Evolutionary conservation across 64 coral and sea anemone species (phyloP), one percentile per base, ranked within the genome.

Genomic region (Orbicella faveolata): DNA sequence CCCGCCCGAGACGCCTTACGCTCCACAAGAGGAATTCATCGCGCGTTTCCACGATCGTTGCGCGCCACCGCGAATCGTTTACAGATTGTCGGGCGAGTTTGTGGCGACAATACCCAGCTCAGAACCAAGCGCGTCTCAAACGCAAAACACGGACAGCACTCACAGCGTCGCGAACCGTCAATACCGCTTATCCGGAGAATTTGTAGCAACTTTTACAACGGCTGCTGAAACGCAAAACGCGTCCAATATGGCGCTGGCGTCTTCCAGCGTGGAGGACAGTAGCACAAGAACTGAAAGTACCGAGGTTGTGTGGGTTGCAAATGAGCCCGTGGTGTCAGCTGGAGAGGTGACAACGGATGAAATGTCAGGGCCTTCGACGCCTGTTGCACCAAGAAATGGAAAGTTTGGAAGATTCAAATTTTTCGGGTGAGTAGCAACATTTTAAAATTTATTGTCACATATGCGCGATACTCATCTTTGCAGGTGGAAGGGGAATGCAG

Each of bases 271-370:
- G 21, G 83, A 87, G 21, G 67, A 92, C 10, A 73, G 83, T 44
- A 73, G 62, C n/a, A 33, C 41, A 9, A 81, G 57, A 30, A 19
- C 79, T 16, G 79, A 90, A 12, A 96, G 91, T 54, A 93, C 88
- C 1, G 87, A 92, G 52, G 81, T 85, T 18, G 95, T 97, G 21
- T 97, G 95, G 95, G 87, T 93, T 44, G 80, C 87, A 69, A 63
- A 75, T 78, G 95, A 94, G 84, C 95, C 95, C 44, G 74, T 88
- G 72, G 83, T 90, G 57, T 91, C 92, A 63, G 74, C 79, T 79
- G 89, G 81, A 20, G 92, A 94, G 34, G 26, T 91, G 92, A 94
- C 95, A 94, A 78, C 92, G 48, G 95, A 97, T 88, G 95, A 97
- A 19, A 84, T 88, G 17, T 94, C 95, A 17, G 54, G 90, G 19